Conservation (phyloP, 2,113 vertebrate genomes). For the Salminus brasiliensis region DNA sequence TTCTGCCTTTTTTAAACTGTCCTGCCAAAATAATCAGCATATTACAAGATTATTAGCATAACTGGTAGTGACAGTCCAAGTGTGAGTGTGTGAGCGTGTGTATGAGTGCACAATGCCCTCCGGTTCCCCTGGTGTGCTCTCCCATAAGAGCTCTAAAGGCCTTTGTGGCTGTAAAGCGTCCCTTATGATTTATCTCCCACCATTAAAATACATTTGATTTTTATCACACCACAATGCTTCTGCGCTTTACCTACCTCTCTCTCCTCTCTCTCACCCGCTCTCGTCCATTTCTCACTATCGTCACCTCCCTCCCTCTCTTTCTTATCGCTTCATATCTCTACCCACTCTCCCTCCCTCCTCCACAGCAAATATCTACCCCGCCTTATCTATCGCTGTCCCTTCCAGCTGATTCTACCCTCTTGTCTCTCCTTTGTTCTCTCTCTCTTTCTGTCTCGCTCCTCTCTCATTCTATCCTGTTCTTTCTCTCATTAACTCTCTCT, state of each 20-base stretch:
- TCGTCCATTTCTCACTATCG: conserved; percentile 55
- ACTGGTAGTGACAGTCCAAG: neutral
- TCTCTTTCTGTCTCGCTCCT: conserved; percentile 9
- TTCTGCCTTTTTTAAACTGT: neutral
- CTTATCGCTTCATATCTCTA: neutral
- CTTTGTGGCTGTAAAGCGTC: conserved; percentile 9
- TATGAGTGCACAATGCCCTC: neutral
- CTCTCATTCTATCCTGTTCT: too few species aligned
- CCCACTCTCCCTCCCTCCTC: conserved; percentile 48
- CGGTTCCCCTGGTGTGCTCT: conserved; percentile 11
- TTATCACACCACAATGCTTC: conserved; percentile 49
- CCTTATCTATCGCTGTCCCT: neutral
- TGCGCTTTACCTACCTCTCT: conserved; percentile 33
- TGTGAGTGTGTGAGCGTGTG: conserved; percentile 11
- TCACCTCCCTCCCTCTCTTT: conserved; percentile 63
- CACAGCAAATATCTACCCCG: conserved; percentile 44
- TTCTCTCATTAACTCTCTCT: too few species aligned
- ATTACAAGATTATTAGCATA: neutral
- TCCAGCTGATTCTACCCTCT: neutral
- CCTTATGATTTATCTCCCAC: conserved; percentile 66
- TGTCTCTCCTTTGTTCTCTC: conserved; percentile 26
- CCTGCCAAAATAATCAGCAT: neutral
- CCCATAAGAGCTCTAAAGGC: conserved; percentile 28
- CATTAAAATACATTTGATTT: conserved; percentile 76
- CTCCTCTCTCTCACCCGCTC: conserved; percentile 54